A percentile compares a stretch with the other conserved stretches of the same genome.
Conservation (phyloP, 2,888 invertebrate genomes). For the Phaonia tiefii region DNA sequence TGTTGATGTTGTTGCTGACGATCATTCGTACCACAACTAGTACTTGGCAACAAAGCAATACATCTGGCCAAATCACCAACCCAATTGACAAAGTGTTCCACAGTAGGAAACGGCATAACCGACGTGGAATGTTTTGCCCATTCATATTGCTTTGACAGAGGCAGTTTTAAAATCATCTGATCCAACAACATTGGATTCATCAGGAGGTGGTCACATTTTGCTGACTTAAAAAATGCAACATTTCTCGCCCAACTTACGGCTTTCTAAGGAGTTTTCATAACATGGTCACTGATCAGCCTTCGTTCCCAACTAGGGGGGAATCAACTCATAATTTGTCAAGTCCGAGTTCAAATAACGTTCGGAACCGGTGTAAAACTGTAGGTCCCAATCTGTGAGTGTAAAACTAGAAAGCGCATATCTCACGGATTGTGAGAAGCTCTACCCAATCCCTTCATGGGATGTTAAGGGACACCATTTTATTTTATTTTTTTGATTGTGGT, state of each 20-base stretch:
- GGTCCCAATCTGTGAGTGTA: no score
- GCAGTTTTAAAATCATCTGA: constrained; percentile 55
- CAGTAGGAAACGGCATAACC: constrained; percentile 41
- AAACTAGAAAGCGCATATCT: no score
- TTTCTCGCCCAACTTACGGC: constrained; percentile 2
- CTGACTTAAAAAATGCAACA: constrained; percentile 38
- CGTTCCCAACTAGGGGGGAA: no score
- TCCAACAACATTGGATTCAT: constrained; percentile 49
- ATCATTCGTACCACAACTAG: not conserved
- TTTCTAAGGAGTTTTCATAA: no score
- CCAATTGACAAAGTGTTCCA: constrained; percentile 54
- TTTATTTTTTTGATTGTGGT: no score
- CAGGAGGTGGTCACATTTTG: constrained; percentile 32
- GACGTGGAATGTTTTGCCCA: constrained; percentile 52
- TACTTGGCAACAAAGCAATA: constrained; percentile 45
- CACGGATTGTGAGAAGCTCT: no score
- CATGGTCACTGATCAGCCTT: no score
- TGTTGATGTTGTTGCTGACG: not conserved
- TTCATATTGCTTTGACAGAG: constrained; percentile 62
- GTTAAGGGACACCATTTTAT: no score
- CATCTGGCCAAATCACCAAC: constrained; percentile 50
- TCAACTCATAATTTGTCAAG: no score
- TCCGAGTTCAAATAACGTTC: no score
- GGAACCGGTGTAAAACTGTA: no score
- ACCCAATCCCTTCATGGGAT: no score